Conservation (phyloP, 2,113 vertebrate genomes). For the Haemorhous mexicanus region DNA sequence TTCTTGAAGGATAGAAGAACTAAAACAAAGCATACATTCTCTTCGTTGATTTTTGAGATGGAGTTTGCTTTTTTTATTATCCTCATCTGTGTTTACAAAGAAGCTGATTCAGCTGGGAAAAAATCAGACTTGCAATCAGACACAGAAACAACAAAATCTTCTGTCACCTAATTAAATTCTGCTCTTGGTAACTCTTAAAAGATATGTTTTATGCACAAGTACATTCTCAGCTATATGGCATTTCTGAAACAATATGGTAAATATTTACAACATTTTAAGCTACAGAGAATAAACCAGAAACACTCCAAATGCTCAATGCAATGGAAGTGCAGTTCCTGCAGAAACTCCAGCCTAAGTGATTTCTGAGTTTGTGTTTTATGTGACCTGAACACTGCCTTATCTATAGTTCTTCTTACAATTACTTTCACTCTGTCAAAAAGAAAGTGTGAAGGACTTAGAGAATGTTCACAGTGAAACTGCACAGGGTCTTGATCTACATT, state of each 20-base stretch:
- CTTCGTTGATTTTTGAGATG: background rate
- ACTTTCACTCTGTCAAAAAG: background rate
- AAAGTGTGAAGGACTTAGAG: background rate
- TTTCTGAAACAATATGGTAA: background rate
- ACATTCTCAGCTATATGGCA: background rate
- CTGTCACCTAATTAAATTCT: background rate
- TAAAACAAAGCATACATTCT: background rate
- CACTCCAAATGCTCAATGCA: background rate
- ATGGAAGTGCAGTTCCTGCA: background rate
- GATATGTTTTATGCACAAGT: background rate
- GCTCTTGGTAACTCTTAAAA: background rate
- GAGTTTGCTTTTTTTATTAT: background rate
- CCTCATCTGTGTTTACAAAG: slow-evolving; percentile 8
- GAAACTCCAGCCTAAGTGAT: background rate
- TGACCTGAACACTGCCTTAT: background rate
- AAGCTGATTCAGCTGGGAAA: background rate
- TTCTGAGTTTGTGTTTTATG: background rate
- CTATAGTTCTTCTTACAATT: background rate
- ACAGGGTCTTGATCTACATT: background rate
- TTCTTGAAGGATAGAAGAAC: background rate
- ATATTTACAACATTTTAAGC: background rate
- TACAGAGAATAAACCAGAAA: background rate
- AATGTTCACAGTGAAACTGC: background rate
- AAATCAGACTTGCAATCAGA: background rate
- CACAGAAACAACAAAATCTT: background rate